Evolutionary conservation across 1,140 invertebrate genomes (phyloP), one percentile per base, ranked within the genome.

Genomic region (Monochamus saltuarius): DNA sequence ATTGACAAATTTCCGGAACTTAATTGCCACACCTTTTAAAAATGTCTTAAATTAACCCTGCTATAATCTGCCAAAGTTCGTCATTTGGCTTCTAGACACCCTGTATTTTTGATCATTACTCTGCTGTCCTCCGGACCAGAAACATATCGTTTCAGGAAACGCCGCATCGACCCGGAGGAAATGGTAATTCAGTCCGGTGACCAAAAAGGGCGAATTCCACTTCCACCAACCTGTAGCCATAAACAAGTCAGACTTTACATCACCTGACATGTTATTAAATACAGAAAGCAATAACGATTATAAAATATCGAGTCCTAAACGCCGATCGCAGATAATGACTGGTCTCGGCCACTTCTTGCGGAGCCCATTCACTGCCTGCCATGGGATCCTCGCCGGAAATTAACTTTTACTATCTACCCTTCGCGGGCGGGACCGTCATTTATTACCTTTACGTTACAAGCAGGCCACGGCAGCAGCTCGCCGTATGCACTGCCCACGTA

Each of bases 391-490:
- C 53, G 46, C 61, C 54, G 61, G 61, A 62, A 62, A 62, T 62
- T 62, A 58, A 53, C 47, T 62, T 62, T 62, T 62, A 62, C 54
- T 62, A 62, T 62, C 61, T 57, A 10, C 49, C 49, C 49, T 17
- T 16, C 10, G n/a, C 35, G 45, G 56, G 37, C 46, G 47, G 36
- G 22, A 37, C 55, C 37, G 35, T 36, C 9, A 35, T 43, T 50
- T 49, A 16, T 38, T 50, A 39, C 46, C 35, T 49, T 57, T 51
- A 51, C 49, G 35, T 57, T 57, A 46, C 13, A 19, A 56, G 54
- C 29, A 34, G 54, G 16, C 40, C 54, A 51, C 49, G 49, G 49
- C 49, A 51, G 49, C 49, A 51, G n/a, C 37, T 17, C 14, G 37
- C 29, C 49, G 29, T 22, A 51, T 13, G 49, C 36, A 51, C 49